Conservation (phyloP, 2,113 vertebrate species). For the Lasiurus cinereus region DNA sequence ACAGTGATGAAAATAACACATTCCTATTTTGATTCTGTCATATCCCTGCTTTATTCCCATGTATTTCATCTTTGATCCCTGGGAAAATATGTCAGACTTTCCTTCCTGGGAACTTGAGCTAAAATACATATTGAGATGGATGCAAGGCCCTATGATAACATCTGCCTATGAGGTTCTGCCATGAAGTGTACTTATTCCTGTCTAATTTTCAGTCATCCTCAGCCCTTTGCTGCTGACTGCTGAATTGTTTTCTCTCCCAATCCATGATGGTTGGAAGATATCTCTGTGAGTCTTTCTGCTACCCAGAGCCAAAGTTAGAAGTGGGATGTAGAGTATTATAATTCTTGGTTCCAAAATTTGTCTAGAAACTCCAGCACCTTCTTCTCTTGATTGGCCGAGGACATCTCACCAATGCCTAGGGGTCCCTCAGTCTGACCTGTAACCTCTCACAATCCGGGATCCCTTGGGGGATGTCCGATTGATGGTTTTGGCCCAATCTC, state of each 20-base stretch:
- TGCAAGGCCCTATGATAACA: neutral
- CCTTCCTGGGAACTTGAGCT: neutral
- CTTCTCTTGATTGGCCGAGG: neutral
- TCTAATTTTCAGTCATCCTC: neutral
- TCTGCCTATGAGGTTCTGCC: neutral
- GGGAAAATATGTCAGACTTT: neutral
- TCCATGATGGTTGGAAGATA: neutral
- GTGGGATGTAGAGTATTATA: neutral
- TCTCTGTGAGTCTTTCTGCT: neutral
- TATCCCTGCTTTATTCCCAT: neutral
- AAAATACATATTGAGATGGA: neutral
- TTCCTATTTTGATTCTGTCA: neutral
- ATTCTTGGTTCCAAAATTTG: conserved; percentile 11
- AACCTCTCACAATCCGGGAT: too few relatives aligned
- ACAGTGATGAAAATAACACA: neutral
- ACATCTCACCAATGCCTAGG: neutral
- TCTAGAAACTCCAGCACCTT: neutral
- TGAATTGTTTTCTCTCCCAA: neutral
- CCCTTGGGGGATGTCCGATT: too few relatives aligned
- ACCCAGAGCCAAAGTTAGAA: neutral
- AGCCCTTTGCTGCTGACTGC: neutral
- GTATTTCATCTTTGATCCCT: neutral
- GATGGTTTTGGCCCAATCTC: too few relatives aligned
- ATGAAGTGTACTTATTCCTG: neutral
- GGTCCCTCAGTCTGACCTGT: too few relatives aligned